These are phyloP conservation scores for Theodoxus fluviatilis DNA, from an alignment of 2,888 invertebrate genomes.

Conservation along the genomic window DNA sequence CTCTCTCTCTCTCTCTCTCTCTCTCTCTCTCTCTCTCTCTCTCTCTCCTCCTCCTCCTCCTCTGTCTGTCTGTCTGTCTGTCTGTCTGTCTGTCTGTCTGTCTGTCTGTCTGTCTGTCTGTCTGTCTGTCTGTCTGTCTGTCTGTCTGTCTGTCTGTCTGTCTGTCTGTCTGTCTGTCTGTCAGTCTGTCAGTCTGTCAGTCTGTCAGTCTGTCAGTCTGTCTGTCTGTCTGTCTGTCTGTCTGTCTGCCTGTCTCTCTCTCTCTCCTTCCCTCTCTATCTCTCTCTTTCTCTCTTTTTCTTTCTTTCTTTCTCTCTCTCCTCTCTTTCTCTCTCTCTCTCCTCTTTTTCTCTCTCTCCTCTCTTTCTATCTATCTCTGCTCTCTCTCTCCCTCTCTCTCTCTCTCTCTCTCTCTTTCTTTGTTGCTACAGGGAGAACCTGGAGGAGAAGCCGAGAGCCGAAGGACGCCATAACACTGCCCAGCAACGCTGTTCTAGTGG, in stretches of 20 bases:
- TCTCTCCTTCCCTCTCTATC: not conserved
- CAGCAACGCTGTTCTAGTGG: too few species aligned
- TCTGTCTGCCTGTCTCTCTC: not conserved
- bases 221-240: conserved; percentile 12
- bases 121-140: too few species aligned
- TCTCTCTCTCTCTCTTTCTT: conserved; percentile 18
- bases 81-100: too few species aligned
- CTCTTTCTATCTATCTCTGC: not conserved
- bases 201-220: conserved; percentile 4
- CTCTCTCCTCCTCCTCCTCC: too few species aligned
- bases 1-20: too few species aligned
- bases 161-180: not conserved
- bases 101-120: too few species aligned
- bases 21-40: too few species aligned
- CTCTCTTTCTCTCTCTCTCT: not conserved
- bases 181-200: conserved; percentile 1
- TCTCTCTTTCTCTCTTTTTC: not conserved
- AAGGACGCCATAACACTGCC: too few species aligned
- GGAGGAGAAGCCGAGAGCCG: too few species aligned
- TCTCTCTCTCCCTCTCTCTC: conserved; percentile 17
- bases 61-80: too few species aligned
- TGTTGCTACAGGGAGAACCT: conserved; percentile 6
- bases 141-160: too few species aligned
- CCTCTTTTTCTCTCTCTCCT: conserved; percentile 13
- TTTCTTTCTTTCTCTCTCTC: conserved; percentile 17